Evolutionary conservation across 1,140 invertebrate species (phyloP), one percentile per base, ranked within the genome.

Genomic region (Lucilia sericata): DNA sequence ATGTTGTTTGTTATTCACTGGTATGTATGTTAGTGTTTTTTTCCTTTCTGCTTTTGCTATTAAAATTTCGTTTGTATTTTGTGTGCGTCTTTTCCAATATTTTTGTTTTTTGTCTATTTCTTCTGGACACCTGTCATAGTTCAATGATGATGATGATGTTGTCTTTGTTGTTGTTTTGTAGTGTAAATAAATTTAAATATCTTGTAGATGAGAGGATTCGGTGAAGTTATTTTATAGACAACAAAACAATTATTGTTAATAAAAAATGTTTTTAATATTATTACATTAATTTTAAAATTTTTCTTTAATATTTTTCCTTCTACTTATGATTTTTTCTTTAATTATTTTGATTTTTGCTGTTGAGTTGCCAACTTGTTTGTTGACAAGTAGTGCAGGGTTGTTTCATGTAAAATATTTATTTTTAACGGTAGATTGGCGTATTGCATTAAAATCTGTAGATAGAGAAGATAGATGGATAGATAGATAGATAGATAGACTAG

Each of bases 41-140:
- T 25, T 70, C 21, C 21, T 70, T 70, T 21, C 4, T 9, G 19
- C 65, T 2, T 70, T 70, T 70, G 25, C 25, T 3, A 30, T 30
- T n/a, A n/a, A 30, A 30, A 30, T 2, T 30, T 30, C 25, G 25
- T 30, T 30, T 30, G 25, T 30, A 30, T 30, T 30, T 30, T 30
- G 25, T 70, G 65, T 21, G 13, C 13, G 13, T 60, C 5, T 70
- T 70, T 70, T 70, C 65, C 65, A 70, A 70, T 70, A 70, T 70
- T 70, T 70, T 70, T 70, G 65, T 70, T 70, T n/a, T 70, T 70
- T 70, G 65, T 70, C 65, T 70, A n/a, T 7, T 70, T 21, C 17
- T 70, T 70, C 65, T 70, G 19, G 1, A 1, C 14, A 12, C 42
- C 13, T 60, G 51, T n/a, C 17, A 60, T 60, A 60, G 8, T 60